phyloP scores from a whole-genome alignment of 2,113 vertebrate genomes.

The Rhabdornis inornatus region DNA sequence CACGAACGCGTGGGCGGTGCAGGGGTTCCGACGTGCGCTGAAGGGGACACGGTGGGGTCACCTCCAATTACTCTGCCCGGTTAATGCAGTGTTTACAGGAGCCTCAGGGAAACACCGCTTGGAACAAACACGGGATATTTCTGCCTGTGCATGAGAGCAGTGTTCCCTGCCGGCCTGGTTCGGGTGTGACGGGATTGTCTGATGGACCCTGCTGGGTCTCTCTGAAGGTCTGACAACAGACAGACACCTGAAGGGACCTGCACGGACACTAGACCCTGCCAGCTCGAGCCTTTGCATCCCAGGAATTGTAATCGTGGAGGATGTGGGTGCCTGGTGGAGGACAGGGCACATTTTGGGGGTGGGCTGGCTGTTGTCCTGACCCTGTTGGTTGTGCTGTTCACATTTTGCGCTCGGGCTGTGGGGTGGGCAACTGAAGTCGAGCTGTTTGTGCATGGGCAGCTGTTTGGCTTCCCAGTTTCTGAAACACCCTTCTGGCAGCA shows the following conservation, averaged over 20 bases:
- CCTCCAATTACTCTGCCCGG: neutral
- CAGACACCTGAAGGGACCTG: neutral
- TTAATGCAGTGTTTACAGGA: neutral
- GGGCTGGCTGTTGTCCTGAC: neutral
- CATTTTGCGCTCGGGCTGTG: neutral
- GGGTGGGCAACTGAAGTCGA: rapidly evolving
- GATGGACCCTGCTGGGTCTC: neutral
- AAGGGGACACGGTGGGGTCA: neutral
- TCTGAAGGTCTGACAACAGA: neutral
- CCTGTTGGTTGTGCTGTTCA: neutral
- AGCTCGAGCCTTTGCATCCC: neutral
- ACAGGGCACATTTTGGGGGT: neutral
- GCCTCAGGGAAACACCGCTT: neutral
- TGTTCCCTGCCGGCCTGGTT: neutral
- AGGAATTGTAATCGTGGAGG: neutral
- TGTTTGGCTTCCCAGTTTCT: neutral
- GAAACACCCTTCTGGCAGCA: no score
- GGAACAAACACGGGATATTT: neutral
- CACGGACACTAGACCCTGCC: rapidly evolving
- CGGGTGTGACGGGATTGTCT: neutral
- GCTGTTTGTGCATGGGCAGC: neutral
- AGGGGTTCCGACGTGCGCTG: rapidly evolving
- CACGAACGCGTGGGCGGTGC: rapidly evolving
- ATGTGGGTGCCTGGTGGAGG: neutral
- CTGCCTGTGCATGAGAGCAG: neutral